Base-by-base conservation (phyloP, 1,140 invertebrate genomes). In the Drosophila pallidifrons region DNA sequence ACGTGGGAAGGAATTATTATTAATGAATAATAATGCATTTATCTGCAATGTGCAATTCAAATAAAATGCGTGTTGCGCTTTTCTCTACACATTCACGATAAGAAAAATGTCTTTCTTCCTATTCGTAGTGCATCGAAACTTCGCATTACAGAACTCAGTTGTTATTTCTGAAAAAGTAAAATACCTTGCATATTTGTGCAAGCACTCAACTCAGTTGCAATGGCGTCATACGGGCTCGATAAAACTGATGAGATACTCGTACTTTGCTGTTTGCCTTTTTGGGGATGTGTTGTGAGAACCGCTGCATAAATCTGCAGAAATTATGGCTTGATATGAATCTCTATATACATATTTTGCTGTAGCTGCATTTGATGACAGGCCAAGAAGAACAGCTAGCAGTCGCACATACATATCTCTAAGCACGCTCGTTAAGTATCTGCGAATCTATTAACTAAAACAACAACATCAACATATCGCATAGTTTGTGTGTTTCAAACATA, bases 161-260 rank as follows among this genome's bases (percentile, higher is more conserved):
- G 41, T 47, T 74, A 67, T 80, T 60, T 69, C 71, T 75, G 5
- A 20, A 49, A n/a, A 25, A 13, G 10, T 54, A 81, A 80, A 79
- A 85, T 85, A 70, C 82, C 77, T 75, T 86, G 82, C 82, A 86
- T 86, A 82, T 86, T 87, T 86, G 64, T 82, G 67, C 71, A 68
- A 63, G 51, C 30, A 46, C 13, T 58, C 46, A 47, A 55, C 63
- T 32, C 10, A 28, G n/a, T 2, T 35, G 58, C 35, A 58, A 78
- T 86, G 81, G 82, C 78, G 82, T 82, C 82, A 87, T 85, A 75
- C 75, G 59, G 82, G 51, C 75, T 85, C 51, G 61, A 70, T 71
- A 69, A 77, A 72, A 52, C 55, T 54, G 77, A 81, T 69, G 82
- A 47, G 54, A 71, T 72, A 82, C 58, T 59, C 60, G 57, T 15